Evolutionary conservation across 1,140 invertebrate genomes (phyloP), one percentile per base, ranked within the genome.

Genomic region (Adoxophyes honmai): DNA sequence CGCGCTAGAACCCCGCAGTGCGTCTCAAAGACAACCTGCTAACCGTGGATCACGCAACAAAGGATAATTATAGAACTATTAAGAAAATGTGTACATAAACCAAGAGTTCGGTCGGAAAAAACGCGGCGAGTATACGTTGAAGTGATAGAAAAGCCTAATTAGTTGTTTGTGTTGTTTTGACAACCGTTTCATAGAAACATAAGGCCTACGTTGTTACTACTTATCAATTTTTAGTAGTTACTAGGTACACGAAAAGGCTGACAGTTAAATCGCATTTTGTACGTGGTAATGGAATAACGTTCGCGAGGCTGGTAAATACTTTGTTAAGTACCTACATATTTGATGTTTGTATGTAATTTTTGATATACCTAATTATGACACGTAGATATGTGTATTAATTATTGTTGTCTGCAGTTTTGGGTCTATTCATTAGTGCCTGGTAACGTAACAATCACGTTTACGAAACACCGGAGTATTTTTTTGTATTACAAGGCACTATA

Each of bases 111-210:
- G n/a, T 28, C 21, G 55, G 10, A 65, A 66, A 60, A 66, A 65
- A 64, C 34, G 68, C 67, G 75, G 78, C 68, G 73, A 71, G 85
- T 88, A 88, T 88, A 88, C 85, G 83, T 78, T 74, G 75, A 81
- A 75, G 82, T 84, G 81, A 87, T 86, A 86, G 78, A 74, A 77
- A 71, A 84, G 82, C 85, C 82, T 88, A 86, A 80, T 70, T 69
- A 66, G 77, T 80, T 70, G 78, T 85, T 79, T 78, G 67, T 78
- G 81, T 79, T 78, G 74, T 83, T 85, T 83, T 77, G 67, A 69
- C 68, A 64, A 71, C 70, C 79, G 85, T 85, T 88, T 88, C 85
- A 85, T 86, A 86, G 85, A 88, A 86, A 85, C 85, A 75, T 75
- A 73, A 71, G 73, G 73, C 75, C 63, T 81, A 77, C 68, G 64